Percentiles rank a stretch among this genome's conserved stretches.
Conservation (phyloP, 2,888 invertebrate genomes). For the Drosophila kanekoi region DNA sequence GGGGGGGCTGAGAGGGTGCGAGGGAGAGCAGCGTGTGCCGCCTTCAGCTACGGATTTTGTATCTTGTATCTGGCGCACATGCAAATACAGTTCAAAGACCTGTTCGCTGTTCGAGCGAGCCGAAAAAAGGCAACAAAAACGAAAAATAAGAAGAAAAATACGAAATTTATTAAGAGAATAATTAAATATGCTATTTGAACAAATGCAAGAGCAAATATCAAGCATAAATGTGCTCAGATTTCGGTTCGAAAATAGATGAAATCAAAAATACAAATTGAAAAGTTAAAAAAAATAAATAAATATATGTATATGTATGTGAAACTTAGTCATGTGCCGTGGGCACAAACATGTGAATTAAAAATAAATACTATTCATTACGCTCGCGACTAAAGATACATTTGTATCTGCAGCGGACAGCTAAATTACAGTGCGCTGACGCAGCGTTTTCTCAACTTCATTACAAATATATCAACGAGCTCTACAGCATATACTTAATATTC, state of each 20-base stretch:
- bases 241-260: constrained; percentile 10
- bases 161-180: constrained; percentile 40
- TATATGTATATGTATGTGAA: constrained; percentile 1
- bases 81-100: constrained; percentile 80
- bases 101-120: constrained; percentile 47
- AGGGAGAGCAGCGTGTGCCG: not conserved
- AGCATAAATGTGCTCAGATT: constrained; percentile 15
- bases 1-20: too few relatives aligned
- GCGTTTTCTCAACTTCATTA: constrained; percentile 50
- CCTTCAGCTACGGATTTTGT: constrained; percentile 37
- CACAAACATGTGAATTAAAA: constrained; percentile 61
- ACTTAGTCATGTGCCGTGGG: constrained; percentile 10
- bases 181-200: constrained; percentile 60
- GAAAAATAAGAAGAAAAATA: constrained; percentile 19
- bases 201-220: constrained; percentile 25
- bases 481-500: constrained; percentile 11
- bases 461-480: constrained; percentile 14
- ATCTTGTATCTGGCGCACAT: constrained; percentile 71
- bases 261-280: not conserved
- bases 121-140: constrained; percentile 23
- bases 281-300: constrained; percentile 28
- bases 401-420: constrained; percentile 42
- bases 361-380: constrained; percentile 68
- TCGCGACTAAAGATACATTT: constrained; percentile 29
- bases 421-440: constrained; percentile 66